Conservation (phyloP, 2,888 invertebrate genomes). For the Hofmannophila pseudospretella region DNA sequence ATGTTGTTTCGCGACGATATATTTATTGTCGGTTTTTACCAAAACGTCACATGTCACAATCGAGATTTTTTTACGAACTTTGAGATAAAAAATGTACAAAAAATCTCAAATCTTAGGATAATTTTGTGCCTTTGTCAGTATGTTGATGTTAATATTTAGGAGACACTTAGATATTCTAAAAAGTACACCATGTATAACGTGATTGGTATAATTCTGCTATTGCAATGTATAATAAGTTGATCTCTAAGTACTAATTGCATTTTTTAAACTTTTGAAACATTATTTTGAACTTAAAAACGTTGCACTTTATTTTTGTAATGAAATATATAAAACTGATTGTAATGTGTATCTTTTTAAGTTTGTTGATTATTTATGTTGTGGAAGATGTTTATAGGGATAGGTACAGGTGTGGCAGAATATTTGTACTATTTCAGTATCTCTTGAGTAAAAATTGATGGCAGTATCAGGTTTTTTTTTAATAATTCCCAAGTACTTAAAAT, state of each 20-base stretch:
- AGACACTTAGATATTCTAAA: constrained; percentile 3
- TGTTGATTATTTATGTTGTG: not conserved
- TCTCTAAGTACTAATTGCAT: constrained; percentile 22
- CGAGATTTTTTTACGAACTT: not conserved
- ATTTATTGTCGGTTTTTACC: not conserved
- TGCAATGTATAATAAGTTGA: constrained; percentile 14
- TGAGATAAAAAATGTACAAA: constrained; percentile 4
- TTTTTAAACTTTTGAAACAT: constrained; percentile 13
- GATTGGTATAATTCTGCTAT: not conserved
- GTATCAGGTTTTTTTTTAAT: no score
- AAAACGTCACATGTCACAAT: constrained; percentile 8
- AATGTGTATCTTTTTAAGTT: not conserved
- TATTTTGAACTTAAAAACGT: constrained; percentile 10
- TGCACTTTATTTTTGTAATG: constrained; percentile 2
- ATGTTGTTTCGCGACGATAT: not conserved
- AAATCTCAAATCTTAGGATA: constrained; percentile 18
- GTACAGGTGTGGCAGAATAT: no score
- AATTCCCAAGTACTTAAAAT: no score
- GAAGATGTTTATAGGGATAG: not conserved
- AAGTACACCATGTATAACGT: constrained; percentile 12
- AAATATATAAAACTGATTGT: constrained; percentile 5
- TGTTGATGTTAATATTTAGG: constrained; percentile 18
- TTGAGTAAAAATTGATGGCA: no score
- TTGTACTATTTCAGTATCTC: no score
- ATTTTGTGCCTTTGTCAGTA: constrained; percentile 33